Evolutionary conservation across 2,888 invertebrate genomes (phyloP), one percentile per base, ranked within the genome.

Genomic region (Helleia helle): DNA sequence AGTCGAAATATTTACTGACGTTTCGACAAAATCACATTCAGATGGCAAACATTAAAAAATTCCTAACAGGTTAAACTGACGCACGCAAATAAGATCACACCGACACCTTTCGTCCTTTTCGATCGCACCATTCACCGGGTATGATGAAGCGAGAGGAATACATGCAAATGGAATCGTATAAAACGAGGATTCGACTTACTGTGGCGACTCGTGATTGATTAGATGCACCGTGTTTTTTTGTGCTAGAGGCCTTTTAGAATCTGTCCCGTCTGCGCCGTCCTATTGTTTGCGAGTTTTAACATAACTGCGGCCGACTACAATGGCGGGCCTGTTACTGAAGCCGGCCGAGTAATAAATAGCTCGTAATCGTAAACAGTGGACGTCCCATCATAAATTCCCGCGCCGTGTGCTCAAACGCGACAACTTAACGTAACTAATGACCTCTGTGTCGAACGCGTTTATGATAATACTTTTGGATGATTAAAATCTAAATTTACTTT

Each of bases 61-160:
- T 70, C 71, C 76, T 74, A 75, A 75, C 77, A 72, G 68, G 57
- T 58, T 58, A 73, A 74, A 76, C 75, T 72, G 77, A 57, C 69
- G 69, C 72, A 71, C 62, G 54, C 58, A 55, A 50, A 60, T 66
- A 65, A 71, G 69, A 70, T 71, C 71, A 69, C 52, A 54, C 55
- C 56, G 60, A 60, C n/a, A n/a, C n/a, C 60, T 58, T 46, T 54
- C 58, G 61, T 61, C 61, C 58, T 46, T 53, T 50, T 49, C 51
- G 45, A 47, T 67, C 71, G 60, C 66, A 54, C 42, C 59, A 49
- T 42, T 36, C 14, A 52, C 22, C 38, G 39, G 24, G 15, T 15
- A 37, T 14, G 41, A 30, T 14, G 17, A 38, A 40, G 50, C 40
- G 63, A 59, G 68, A 71, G 44, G 43, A 48, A 40, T 44, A 52